Conservation (phyloP, 2,888 invertebrate genomes). For the Crioceris asparagi region DNA sequence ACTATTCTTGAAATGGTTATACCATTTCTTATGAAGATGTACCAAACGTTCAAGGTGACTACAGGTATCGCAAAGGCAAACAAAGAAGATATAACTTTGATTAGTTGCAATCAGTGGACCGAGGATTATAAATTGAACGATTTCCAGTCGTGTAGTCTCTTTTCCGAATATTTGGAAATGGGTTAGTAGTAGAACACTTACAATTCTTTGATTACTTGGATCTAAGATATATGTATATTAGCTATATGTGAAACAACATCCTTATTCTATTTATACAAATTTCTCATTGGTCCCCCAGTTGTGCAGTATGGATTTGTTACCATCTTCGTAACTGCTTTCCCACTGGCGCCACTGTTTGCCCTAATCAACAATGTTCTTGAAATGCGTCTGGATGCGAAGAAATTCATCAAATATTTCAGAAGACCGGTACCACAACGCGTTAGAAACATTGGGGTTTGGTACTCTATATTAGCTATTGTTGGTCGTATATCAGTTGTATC, state of each 20-base stretch:
- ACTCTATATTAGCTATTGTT: conserved; percentile 59
- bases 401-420: conserved; percentile 62
- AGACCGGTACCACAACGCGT: conserved; percentile 65
- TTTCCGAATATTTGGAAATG: conserved; percentile 80
- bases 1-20: conserved; percentile 65
- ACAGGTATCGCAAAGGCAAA: conserved; percentile 38
- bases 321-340: conserved; percentile 77
- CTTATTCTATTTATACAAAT: too few relatives aligned
- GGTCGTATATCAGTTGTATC: conserved; percentile 66
- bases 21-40: conserved; percentile 52
- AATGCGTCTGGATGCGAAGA: conserved; percentile 72
- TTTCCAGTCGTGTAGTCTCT: conserved; percentile 56
- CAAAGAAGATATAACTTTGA: conserved; percentile 33
- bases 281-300: too few relatives aligned
- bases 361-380: conserved; percentile 74
- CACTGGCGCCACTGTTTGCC: conserved; percentile 73
- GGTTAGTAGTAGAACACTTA: conserved; percentile 39
- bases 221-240: too few relatives aligned
- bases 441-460: conserved; percentile 71
- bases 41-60: conserved; percentile 37
- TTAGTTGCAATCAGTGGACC: conserved; percentile 59
- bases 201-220: too few relatives aligned
- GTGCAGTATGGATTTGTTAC: conserved; percentile 81
- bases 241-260: too few relatives aligned
- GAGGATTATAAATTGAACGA: conserved; percentile 60